phyloP scores from a whole-genome alignment of 1,140 invertebrate species.

The Hycleus phaleratus region DNA sequence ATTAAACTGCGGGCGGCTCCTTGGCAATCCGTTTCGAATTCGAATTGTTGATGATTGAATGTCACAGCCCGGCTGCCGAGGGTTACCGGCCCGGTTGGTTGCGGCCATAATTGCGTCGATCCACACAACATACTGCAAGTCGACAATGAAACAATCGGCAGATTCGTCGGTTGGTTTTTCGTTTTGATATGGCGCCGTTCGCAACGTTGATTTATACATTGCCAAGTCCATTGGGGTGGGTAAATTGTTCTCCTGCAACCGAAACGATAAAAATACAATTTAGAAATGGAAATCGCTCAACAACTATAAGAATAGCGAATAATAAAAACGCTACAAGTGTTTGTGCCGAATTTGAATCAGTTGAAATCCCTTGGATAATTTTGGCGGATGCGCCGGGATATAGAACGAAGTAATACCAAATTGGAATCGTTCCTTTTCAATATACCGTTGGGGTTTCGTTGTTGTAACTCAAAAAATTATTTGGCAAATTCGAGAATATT shows the following conservation, averaged over 20 bases:
- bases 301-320: too few relatives aligned
- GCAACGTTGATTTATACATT: slow-evolving; percentile 45
- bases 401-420: too few relatives aligned
- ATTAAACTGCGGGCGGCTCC: slow-evolving; percentile 33
- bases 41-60: slow-evolving; percentile 40
- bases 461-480: too few relatives aligned
- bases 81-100: slow-evolving; percentile 45
- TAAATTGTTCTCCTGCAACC: slow-evolving; percentile 16
- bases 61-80: slow-evolving; percentile 41
- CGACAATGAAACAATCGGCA: slow-evolving; percentile 36
- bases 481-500: too few relatives aligned
- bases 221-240: slow-evolving; percentile 46
- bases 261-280: slow-evolving; percentile 15
- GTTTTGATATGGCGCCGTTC: slow-evolving; percentile 35
- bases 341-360: too few relatives aligned
- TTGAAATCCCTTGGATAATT: too few relatives aligned
- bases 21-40: slow-evolving; percentile 39
- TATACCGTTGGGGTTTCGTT: too few relatives aligned
- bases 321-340: too few relatives aligned
- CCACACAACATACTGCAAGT: slow-evolving; percentile 48
- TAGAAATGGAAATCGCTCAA: neutral
- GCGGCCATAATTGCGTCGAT: slow-evolving; percentile 48
- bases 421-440: too few relatives aligned
- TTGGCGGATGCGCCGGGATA: too few relatives aligned
- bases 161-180: neutral